Conservation (phyloP, 53 echinoderm and acorn worm species). For the Luidia sarsii region DNA sequence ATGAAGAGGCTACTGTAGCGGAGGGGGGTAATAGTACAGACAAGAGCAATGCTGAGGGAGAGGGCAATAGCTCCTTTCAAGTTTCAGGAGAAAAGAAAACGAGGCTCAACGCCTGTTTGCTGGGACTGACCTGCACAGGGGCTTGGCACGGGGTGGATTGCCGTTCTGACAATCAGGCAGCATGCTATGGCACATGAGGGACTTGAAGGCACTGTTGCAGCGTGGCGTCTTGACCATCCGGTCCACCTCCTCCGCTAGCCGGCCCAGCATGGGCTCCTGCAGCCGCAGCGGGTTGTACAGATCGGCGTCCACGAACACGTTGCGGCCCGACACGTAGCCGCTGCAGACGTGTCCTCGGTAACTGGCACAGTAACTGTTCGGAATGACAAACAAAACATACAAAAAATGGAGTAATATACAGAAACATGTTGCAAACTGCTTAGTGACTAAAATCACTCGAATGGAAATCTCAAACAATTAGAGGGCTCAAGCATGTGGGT, state of each 20-base stretch:
- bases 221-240: not conserved
- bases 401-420: no score
- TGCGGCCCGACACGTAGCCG: slow-evolving; percentile 24
- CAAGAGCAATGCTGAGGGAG: no score
- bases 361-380: slow-evolving; percentile 65
- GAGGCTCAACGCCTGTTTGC: no score
- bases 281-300: slow-evolving; percentile 48
- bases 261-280: slow-evolving; percentile 37
- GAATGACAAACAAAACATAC: no score
- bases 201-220: slow-evolving; percentile 57
- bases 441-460: no score
- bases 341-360: slow-evolving; percentile 68
- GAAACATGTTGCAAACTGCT: no score
- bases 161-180: slow-evolving; percentile 63
- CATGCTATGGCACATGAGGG: slow-evolving; percentile 66
- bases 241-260: slow-evolving; percentile 20
- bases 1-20: no score
- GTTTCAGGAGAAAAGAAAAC: no score
- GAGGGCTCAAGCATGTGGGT: no score
- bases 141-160: slow-evolving; percentile 45
- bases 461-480: no score
- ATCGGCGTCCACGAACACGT: slow-evolving; percentile 59
- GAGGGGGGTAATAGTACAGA: no score
- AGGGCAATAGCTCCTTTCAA: no score
- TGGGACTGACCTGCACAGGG: slow-evolving; percentile 64